Evolutionary conservation across 2,888 invertebrate species (phyloP), one percentile per base, ranked within the genome.

Genomic region (Diloba caeruleocephala): DNA sequence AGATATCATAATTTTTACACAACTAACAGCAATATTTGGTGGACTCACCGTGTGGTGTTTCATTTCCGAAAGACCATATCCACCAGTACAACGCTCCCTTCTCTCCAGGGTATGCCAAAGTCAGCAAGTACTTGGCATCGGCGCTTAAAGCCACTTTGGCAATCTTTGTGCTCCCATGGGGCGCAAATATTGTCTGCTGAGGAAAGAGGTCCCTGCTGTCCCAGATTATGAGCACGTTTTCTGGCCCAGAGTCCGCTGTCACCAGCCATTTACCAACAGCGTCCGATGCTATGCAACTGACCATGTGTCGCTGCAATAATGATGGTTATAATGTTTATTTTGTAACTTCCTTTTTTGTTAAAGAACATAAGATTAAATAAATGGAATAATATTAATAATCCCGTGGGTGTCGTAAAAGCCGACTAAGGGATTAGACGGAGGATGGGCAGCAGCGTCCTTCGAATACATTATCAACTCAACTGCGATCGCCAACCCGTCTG

Each of bases 221-320:
- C 96, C 96, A 96, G 17, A 96, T 83, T 28, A 95, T 94, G 33
- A 95, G 77, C 33, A 88, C 82, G 59, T 94, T 94, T 63, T 95
- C 95, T 0, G 90, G 79, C 0, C 94, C 95, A 0, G 90, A 86
- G 81, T 95, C 95, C 0, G 95, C 95, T 0, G 95, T 94, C 6
- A 94, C 91, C 42, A 96, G 77, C 94, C 94, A 95, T 42, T 88
- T 87, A n/a, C 95, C 95, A 1, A 76, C 71, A 0, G 54, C 71
- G 71, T 95, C 95, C 0, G 89, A 61, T 1, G 95, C 92, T 51
- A 95, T 83, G 63, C 87, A 87, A 1, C 85, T 88, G 5, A 96
- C 85, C 55, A 83, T 71, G 71, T 94, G 93, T 75, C 92, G 89
- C 95, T 95, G 75, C 5, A 85, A 43, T 0, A 5, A 17, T 7